Base-by-base conservation (phyloP, 2,797 vertebrate species). In the Megaceryle alcyon region DNA sequence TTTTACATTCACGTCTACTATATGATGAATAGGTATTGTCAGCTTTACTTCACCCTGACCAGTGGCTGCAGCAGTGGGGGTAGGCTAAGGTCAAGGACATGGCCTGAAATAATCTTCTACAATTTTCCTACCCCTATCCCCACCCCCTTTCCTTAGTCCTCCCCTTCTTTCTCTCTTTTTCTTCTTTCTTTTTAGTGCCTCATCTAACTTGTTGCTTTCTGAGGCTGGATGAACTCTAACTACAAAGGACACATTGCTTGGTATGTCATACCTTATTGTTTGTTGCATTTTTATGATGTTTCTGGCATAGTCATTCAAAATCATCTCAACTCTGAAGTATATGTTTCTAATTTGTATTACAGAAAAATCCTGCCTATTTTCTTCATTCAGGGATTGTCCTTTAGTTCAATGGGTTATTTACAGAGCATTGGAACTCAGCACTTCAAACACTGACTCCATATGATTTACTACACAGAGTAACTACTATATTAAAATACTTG, bases 21-120 rank as follows among this genome's bases (percentile, higher is more conserved):
- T 61, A 90, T 97, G 97, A 98, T 96, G 91, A 97, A 98, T 96
- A 97, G 82, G 91, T 95, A 85, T 94, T 97, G 96, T 97, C 96
- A 96, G 93, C 82, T 97, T 96, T 96, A 96, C 92, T 96, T 97
- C 89, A 92, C 63, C 94, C 88, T 60, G 75, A 94, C 93, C 95
- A 95, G 79, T 78, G 95, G 88, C 94, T 96, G 73, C 73, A 93
- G 92, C 64, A 65, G 78, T 92, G 79, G 54, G 64, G 89, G 88
- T 80, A 92, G 92, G 44, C 70, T 66, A 48, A 60, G 80, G 92
- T 95, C 88, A 81, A 91, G 76, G 65, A 94, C 35, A 69, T 46
- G 61, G 77, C 75, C 84, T 90, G 82, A 81, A 49, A 96, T 93
- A 93, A 82, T 94, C 84, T 79, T 65, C 33, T 72, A 61, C 44